Evolutionary conservation across 2,797 vertebrate genomes (phyloP), one percentile per base, ranked within the genome.

Genomic region (Chanos chanos): DNA sequence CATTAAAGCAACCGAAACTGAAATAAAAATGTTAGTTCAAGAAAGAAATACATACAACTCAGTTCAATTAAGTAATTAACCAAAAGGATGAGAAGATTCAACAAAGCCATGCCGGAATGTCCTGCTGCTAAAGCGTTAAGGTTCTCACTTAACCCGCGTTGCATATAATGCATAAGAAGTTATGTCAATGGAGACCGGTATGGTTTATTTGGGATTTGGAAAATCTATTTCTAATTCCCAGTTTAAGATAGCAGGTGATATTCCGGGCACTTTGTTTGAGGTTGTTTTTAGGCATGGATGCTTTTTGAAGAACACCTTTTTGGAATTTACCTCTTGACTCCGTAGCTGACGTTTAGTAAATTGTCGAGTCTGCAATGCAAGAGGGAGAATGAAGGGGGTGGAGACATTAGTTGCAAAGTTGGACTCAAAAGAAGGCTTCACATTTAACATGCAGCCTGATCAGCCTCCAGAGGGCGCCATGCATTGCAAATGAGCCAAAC

Each of bases 301-400:
- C 86, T 88, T 87, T 89, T 68, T 83, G 85, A 88, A 85, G 83
- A 82, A 89, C 87, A 89, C 87, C 88, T 70, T 72, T 57, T 87
- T 83, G 71, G 81, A 83, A 89, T 90, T 96, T 98, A 96, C 95
- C 95, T 97, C 92, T 97, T 97, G 84, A 97, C 94, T 84, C 95
- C 94, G 70, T 97, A 97, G 82, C 92, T 94, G 93, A 93, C 93
- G 83, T 97, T 98, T 91, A 97, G 93, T 92, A 97, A 92, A 90
- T 96, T 97, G 94, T 98, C 94, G 85, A 96, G 93, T 90, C 95
- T 98, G 92, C 85, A 90, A 91, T 85, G 89, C 86, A 92, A 90
- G 84, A 91, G 84, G 87, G 87, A 91, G 84, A 85, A 84, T 90
- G 89, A 91, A 86, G 87, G 83, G 89, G 83, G 88, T 92, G 92